Evolutionary conservation across 1,140 invertebrate species (phyloP).

Genomic region (Drosophila bifasciata): DNA sequence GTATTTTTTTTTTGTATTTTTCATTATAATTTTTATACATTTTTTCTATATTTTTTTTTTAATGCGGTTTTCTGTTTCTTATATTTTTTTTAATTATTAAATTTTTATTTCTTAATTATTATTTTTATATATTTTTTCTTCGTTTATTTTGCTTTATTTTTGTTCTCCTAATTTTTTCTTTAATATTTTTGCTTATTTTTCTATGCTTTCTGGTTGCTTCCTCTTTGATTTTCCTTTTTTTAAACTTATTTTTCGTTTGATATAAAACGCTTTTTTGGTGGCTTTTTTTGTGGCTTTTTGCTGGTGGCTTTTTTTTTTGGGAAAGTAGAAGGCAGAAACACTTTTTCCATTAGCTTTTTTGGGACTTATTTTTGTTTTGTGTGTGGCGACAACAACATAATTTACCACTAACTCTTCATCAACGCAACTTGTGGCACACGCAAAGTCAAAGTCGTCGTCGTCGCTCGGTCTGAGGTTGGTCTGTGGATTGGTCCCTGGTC

Average conservation of each 20-base stretch:
- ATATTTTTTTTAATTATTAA: too few relatives aligned
- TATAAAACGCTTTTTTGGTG: slow-evolving; percentile 46
- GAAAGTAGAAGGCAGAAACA: slow-evolving; percentile 56
- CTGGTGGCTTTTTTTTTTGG: slow-evolving; percentile 62
- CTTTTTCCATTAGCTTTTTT: slow-evolving; percentile 30
- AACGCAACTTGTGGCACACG: slow-evolving; percentile 53
- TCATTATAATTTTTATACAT: too few relatives aligned
- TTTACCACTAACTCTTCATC: slow-evolving; percentile 75
- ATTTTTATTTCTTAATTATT: too few relatives aligned
- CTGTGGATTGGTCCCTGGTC: too few relatives aligned
- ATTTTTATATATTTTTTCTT: too few relatives aligned
- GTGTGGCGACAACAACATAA: slow-evolving; percentile 68
- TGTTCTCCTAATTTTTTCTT: too few relatives aligned
- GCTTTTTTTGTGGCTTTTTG: slow-evolving; percentile 11
- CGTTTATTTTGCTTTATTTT: too few relatives aligned
- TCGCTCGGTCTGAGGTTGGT: slow-evolving; percentile 19
- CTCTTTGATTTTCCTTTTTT: neutral
- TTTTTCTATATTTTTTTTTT: too few relatives aligned
- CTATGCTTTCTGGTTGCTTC: too few relatives aligned
- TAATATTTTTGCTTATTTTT: too few relatives aligned
- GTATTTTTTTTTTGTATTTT: too few relatives aligned
- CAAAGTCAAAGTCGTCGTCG: slow-evolving; percentile 40
- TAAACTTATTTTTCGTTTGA: slow-evolving; percentile 36
- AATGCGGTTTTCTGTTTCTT: too few relatives aligned
- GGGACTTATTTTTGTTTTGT: slow-evolving; percentile 28